phyloP scores from a whole-genome alignment of 2,888 invertebrate species.

The Elmis aenea region DNA sequence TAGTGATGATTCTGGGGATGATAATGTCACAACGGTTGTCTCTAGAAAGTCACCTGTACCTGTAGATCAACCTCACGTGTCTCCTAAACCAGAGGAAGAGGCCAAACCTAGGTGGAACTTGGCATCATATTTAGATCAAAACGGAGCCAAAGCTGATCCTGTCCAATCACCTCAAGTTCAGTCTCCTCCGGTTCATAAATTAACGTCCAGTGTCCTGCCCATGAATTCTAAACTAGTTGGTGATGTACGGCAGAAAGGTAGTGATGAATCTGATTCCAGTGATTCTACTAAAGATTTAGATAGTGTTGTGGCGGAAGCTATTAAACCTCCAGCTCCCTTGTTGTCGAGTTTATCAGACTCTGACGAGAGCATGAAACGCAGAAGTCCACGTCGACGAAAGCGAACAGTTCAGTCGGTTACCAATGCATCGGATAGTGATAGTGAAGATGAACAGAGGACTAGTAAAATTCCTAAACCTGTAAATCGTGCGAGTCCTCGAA shows the following conservation, averaged over 20 bases:
- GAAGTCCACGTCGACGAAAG: slow-evolving; percentile 33
- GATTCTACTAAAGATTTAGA: slow-evolving; percentile 54
- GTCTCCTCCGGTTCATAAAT: slow-evolving; percentile 23
- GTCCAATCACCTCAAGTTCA: slow-evolving; percentile 24
- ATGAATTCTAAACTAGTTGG: slow-evolving; percentile 20
- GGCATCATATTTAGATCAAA: slow-evolving; percentile 45
- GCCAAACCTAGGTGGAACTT: slow-evolving; percentile 45
- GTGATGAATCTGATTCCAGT: slow-evolving; percentile 46
- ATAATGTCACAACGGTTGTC: slow-evolving; percentile 27
- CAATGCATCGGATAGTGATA: slow-evolving; percentile 37
- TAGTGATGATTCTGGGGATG: slow-evolving; percentile 53
- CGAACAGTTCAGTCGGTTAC: slow-evolving; percentile 32
- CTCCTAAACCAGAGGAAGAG: slow-evolving; percentile 47
- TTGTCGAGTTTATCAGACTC: slow-evolving; percentile 60
- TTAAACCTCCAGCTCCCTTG: slow-evolving; percentile 39
- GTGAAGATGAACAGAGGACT: slow-evolving; percentile 33
- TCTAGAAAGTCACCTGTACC: slow-evolving; percentile 30
- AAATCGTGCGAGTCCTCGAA: slow-evolving; percentile 39
- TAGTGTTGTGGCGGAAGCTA: slow-evolving; percentile 51
- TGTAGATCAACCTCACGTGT: slow-evolving; percentile 34
- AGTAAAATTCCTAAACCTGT: slow-evolving; percentile 36
- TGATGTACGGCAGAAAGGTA: slow-evolving; percentile 30
- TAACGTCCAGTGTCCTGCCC: slow-evolving; percentile 23
- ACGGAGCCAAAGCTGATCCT: slow-evolving; percentile 26
- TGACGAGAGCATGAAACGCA: slow-evolving; percentile 29